Conservation (phyloP, 92 coral and sea anemone genomes). For the Epizoanthus illoricatus region DNA sequence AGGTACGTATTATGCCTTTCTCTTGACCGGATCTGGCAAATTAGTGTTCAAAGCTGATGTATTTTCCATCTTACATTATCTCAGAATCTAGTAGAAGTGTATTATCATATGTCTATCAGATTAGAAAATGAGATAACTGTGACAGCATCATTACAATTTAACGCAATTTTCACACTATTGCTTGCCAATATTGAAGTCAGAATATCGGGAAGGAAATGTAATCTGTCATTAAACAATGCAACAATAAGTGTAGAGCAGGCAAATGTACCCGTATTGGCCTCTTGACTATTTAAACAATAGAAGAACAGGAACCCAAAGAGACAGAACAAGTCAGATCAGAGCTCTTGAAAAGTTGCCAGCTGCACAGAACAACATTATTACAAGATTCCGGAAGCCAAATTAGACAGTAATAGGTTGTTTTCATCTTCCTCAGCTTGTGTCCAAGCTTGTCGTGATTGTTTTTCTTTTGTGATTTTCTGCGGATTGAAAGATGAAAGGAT, state of each 20-base stretch:
- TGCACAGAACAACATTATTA: not conserved
- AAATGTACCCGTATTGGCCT: too few relatives aligned
- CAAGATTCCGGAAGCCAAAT: not conserved
- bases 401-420: not conserved
- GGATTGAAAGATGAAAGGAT: too few relatives aligned
- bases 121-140: too few relatives aligned
- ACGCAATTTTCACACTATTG: too few relatives aligned
- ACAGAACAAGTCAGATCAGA: not conserved
- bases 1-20: conserved; percentile 36
- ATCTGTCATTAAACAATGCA: not conserved
- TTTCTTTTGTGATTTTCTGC: too few relatives aligned
- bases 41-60: conserved; percentile 3
- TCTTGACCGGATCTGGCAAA: conserved; percentile 8
- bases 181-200: too few relatives aligned
- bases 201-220: too few relatives aligned
- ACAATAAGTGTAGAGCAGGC: not conserved
- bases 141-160: too few relatives aligned
- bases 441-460: too few relatives aligned
- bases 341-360: not conserved
- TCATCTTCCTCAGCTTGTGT: not conserved
- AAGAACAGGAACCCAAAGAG: not conserved
- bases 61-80: not conserved
- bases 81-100: too few relatives aligned
- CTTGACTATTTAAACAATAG: not conserved
- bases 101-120: too few relatives aligned